Evolutionary conservation across 2,797 vertebrate genomes (phyloP), one percentile per base, ranked within the genome.

Genomic region (Scolopax rusticola): DNA sequence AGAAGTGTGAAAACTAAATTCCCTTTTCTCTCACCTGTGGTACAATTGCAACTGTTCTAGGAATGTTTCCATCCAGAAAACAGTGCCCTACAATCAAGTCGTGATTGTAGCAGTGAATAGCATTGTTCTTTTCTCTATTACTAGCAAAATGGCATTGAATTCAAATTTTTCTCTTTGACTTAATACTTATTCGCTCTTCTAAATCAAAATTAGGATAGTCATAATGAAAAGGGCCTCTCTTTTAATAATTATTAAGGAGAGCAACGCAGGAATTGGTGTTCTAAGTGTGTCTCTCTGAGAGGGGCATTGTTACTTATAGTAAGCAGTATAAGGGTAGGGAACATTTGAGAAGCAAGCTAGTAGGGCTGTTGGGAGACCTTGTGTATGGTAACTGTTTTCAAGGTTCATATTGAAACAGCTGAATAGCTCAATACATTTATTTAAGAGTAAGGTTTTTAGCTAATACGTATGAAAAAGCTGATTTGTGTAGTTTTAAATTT

Each of bases 391-490:
- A 43, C 38, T 70, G 1, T 43, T 65, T 78, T 82, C 28, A 40
- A 16, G 38, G 25, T 40, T 8, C 4, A 1, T 0, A 0, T 3
- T 32, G 64, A 74, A 87, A 56, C 51, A 65, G 50, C 59, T 71
- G 33, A 89, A 54, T 86, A 63, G 20, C 50, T 94, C 48, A 64
- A 1, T 67, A 19, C 2, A 13, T 48, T 78, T 48, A 17, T 67
- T 69, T 48, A 69, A 61, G 32, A 73, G 50, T 57, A 24, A 59
- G 47, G 23, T 79, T 54, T 25, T 77, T 87, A 53, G 30, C 32
- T 60, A n/a, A 87, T 2, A 2, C 51, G 4, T 11, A 2, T 60
- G 36, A 6, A 8, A 12, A 13, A 56, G 32, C 7, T 3, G 7
- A n/a, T 23, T 25, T 68, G 38, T 28, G 15, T 81, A n/a, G 15